These are phyloP conservation scores for Conus canariensis DNA, from an alignment of 2,888 invertebrate genomes.

Conservation along the genomic window DNA sequence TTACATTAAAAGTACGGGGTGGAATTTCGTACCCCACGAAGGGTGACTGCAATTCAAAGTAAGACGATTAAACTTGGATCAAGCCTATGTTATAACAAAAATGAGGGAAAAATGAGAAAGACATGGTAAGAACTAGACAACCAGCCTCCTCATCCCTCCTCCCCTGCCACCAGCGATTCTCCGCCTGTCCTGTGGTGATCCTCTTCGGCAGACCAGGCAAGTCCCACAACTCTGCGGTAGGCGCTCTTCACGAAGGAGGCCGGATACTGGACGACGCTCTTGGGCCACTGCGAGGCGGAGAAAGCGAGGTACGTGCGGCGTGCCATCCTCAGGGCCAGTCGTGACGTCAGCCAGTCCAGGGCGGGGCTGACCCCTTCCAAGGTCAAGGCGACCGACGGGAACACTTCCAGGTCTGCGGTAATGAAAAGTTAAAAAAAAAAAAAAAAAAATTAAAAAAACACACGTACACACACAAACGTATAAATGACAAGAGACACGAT, in stretches of 20 bases:
- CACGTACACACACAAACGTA: no score
- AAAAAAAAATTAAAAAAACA: background rate
- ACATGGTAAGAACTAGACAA: no score
- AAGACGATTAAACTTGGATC: no score
- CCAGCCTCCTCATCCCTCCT: no score
- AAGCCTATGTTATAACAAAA: no score
- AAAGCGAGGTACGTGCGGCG: background rate
- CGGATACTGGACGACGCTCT: background rate
- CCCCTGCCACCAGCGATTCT: no score
- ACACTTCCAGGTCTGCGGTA: slow-evolving; percentile 24
- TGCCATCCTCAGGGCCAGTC: background rate
- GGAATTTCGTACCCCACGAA: no score
- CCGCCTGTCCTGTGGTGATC: no score
- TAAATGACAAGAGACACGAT: no score
- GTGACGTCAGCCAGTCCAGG: slow-evolving; percentile 28
- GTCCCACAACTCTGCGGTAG: slow-evolving; percentile 5
- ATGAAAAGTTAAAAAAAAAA: background rate
- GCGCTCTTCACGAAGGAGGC: slow-evolving; percentile 34
- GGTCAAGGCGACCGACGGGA: slow-evolving; percentile 2
- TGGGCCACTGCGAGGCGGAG: background rate
- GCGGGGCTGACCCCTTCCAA: slow-evolving; percentile 9
- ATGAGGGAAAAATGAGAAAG: no score
- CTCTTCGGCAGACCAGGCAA: background rate
- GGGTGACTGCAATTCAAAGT: no score
- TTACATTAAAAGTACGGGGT: no score